phyloP scores from a whole-genome alignment of 2,797 vertebrate genomes.

The Petrocephalus sullivani region DNA sequence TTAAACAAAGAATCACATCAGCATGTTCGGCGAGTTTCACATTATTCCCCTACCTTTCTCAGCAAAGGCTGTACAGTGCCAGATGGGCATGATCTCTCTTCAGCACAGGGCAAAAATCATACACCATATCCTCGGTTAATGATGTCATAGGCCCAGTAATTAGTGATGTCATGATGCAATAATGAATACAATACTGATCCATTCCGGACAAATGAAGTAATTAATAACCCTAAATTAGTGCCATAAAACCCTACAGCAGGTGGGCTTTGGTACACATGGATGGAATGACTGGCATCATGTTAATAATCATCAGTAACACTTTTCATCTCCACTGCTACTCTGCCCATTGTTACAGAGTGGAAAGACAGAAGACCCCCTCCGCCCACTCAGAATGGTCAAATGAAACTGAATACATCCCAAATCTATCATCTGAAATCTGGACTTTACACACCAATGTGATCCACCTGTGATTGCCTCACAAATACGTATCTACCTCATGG shows the following conservation, averaged over 20 bases:
- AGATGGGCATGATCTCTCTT: not conserved
- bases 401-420: not conserved
- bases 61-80: not conserved
- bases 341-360: not conserved
- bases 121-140: not conserved
- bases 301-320: conserved; percentile 23
- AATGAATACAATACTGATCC: not conserved
- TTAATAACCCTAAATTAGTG: not conserved
- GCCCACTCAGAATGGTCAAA: not conserved
- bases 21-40: not conserved
- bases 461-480: not conserved
- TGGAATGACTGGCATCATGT: conserved; percentile 29
- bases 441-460: not conserved
- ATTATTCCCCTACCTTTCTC: not conserved
- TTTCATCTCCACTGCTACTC: conserved; percentile 28
- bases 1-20: not conserved
- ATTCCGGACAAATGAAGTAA: not conserved
- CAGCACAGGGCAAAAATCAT: not conserved
- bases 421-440: not conserved
- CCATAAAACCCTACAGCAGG: conserved; percentile 26
- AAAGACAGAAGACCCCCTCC: not conserved
- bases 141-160: not conserved
- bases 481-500: not conserved
- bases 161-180: not conserved
- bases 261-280: conserved; percentile 32